phyloP scores from a whole-genome alignment of 1,140 invertebrate species.

The Calephelis nemesis region DNA sequence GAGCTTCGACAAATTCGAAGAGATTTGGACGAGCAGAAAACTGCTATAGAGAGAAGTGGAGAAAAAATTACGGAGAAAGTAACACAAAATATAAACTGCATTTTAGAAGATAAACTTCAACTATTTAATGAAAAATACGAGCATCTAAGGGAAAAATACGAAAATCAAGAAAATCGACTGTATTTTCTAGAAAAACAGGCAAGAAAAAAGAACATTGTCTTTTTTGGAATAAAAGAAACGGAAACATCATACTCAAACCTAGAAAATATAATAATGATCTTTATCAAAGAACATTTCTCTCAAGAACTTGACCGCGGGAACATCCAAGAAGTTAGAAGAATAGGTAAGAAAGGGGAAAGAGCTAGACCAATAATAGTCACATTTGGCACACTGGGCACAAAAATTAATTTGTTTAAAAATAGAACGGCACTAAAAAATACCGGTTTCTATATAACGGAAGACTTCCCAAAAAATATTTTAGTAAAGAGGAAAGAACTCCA shows the following conservation, averaged over 20 bases:
- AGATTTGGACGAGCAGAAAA: conserved; percentile 23
- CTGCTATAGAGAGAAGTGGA: conserved; percentile 10
- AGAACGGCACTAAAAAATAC: conserved; percentile 17
- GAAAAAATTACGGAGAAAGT: conserved; percentile 20
- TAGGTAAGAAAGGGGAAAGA: conserved; percentile 16
- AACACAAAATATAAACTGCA: conserved; percentile 22
- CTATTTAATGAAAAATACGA: conserved; percentile 17
- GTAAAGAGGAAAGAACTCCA: conserved; percentile 21
- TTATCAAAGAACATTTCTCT: conserved; percentile 19
- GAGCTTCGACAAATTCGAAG: conserved; percentile 17
- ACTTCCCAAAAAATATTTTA: conserved; percentile 30
- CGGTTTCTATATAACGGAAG: conserved; percentile 27
- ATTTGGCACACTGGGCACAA: conserved; percentile 17
- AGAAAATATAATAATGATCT: conserved; percentile 14
- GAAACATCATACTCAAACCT: conserved; percentile 19
- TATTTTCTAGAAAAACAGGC: conserved; percentile 21
- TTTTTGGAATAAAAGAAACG: conserved; percentile 22
- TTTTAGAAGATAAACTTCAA: conserved; percentile 21
- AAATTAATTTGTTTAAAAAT: conserved; percentile 17
- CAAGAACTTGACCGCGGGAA: conserved; percentile 14
- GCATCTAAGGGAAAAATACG: conserved; percentile 16
- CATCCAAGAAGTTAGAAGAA: conserved; percentile 9
- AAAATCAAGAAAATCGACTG: conserved; percentile 23
- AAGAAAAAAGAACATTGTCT: conserved; percentile 21
- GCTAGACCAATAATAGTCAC: conserved; percentile 23